Percentiles rank a stretch among this genome's conserved stretches.
These are phyloP conservation scores for Arge pagana DNA, from an alignment of 2,888 invertebrate genomes.

Conservation along the genomic window DNA sequence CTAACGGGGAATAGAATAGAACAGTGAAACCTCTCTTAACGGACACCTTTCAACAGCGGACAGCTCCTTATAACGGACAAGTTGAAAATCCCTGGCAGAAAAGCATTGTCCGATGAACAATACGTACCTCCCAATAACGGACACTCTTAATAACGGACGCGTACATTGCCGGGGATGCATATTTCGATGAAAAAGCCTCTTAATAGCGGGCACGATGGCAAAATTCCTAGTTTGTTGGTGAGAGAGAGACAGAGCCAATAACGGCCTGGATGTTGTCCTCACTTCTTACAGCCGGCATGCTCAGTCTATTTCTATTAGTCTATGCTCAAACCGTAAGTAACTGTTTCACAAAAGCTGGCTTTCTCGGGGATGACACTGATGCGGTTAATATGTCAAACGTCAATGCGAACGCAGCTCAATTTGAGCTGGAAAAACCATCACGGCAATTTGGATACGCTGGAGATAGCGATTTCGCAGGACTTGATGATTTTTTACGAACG, in stretches of 20 bases:
- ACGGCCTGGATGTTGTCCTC: too few relatives aligned
- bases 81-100: neutral
- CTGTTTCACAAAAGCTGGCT: conserved; percentile 3
- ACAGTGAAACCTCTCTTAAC: too few relatives aligned
- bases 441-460: conserved; percentile 5
- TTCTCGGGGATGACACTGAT: neutral
- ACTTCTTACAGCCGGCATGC: too few relatives aligned
- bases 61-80: neutral
- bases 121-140: neutral
- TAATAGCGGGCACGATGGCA: neutral
- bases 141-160: conserved; percentile 3
- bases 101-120: too few relatives aligned
- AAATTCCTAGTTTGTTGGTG: neutral
- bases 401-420: conserved; percentile 3
- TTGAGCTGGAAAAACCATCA: conserved; percentile 1
- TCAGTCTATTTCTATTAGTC: too few relatives aligned
- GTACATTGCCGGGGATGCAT: neutral
- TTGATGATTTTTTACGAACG: conserved; percentile 8
- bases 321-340: conserved; percentile 5
- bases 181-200: neutral
- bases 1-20: too few relatives aligned
- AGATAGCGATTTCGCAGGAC: conserved; percentile 1
- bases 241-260: too few relatives aligned
- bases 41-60: conserved; percentile 1
- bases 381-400: neutral